Conservation (phyloP, 2,113 vertebrate species). For the Heterotilapia buettikoferi region DNA sequence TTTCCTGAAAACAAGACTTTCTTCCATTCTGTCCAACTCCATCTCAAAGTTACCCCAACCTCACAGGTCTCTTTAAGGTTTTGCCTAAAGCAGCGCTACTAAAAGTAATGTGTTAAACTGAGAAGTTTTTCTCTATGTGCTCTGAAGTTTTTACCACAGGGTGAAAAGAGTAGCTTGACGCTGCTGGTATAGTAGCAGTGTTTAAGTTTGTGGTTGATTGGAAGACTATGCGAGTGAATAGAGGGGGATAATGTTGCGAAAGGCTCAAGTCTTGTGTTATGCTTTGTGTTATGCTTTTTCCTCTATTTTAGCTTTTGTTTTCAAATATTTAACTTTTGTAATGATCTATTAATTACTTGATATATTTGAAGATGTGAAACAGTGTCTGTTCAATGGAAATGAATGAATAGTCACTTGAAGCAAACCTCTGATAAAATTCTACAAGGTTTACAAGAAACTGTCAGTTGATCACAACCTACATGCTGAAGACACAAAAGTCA, state of each 20-base stretch:
- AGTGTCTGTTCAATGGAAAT: neutral
- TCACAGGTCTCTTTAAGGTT: neutral
- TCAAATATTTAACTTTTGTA: neutral
- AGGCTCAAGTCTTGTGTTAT: conserved; percentile 22
- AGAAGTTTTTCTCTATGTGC: neutral
- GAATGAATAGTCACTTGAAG: neutral
- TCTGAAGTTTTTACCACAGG: neutral
- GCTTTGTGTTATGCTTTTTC: neutral
- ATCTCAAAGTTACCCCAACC: neutral
- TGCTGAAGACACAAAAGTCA: neutral
- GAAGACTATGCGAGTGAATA: neutral
- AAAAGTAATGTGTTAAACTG: neutral
- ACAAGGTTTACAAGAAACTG: neutral
- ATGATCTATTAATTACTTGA: neutral
- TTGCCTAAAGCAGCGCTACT: neutral
- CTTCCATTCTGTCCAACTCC: neutral
- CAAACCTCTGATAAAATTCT: neutral
- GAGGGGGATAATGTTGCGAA: neutral
- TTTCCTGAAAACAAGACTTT: neutral
- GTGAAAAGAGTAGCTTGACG: neutral
- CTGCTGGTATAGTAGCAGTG: neutral
- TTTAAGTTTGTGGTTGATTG: neutral
- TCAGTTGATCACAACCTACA: neutral
- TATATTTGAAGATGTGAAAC: neutral
- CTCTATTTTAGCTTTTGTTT: neutral